Base-by-base conservation (phyloP, 2,113 vertebrate species). In the Fulmarus glacialis region DNA sequence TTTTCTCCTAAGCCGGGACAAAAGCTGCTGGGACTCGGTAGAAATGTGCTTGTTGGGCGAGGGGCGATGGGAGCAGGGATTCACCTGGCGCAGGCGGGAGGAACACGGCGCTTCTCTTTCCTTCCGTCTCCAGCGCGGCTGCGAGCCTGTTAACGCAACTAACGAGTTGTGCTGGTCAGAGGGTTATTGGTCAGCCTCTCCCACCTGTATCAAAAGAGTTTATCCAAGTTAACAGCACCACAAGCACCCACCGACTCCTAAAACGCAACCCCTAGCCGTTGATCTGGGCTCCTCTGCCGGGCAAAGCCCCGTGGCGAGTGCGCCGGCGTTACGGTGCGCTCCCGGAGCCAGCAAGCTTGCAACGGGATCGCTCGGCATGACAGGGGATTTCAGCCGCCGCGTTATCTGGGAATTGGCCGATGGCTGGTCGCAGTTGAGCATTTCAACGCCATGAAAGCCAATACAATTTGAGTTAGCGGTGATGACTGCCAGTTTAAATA, bases 401-500 rank as follows among this genome's bases (percentile, higher is more conserved):
- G 42, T 98, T 98, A 97, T 98, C 98, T 98, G 91, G 32, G 98
- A 98, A 98, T 98, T 98, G 98, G 98, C 98, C 96, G 97, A 89
- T 98, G 98, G 98, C 98, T 98, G 97, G 96, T 97, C 95, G 98
- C 98, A 98, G 97, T 98, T 97, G 97, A 98, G 98, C 98, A 75
- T 98, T 98, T 98, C 98, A 98, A 98, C 98, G 91, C 97, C 59
- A 6, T 98, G 97, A 97, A 98, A 98, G 98, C 98, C 98, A 99
- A 98, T 98, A 98, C 98, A 98, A 98, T 98, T 98, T 98, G 98
- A 98, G 98, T 98, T 98, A 98, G 98, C 96, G 43, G 97, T 98
- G 98, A 98, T 98, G 98, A 98, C 98, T 98, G 98, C 98, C 98
- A 98, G 97, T 98, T 98, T 98, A 98, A 98, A 98, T 98, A 98